Conservation (phyloP, 1,140 invertebrate species). For the Eufriesea mexicana region DNA sequence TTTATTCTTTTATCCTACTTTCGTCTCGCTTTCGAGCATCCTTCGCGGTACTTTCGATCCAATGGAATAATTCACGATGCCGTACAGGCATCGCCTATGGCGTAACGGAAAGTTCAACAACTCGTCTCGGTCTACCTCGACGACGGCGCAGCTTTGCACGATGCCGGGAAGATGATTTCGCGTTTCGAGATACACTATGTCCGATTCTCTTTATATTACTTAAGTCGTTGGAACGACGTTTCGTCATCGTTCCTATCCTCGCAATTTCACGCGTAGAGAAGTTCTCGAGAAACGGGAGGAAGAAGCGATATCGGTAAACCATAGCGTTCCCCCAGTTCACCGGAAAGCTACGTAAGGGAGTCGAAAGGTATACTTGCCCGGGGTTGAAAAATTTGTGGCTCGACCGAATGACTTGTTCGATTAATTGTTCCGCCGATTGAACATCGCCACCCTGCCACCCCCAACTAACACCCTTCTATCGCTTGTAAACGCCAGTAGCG, state of each 20-base stretch:
- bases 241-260: too few species aligned
- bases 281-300: too few species aligned
- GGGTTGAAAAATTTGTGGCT: conserved; percentile 32
- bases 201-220: not conserved
- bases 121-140: too few species aligned
- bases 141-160: not conserved
- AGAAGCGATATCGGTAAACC: too few species aligned
- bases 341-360: too few species aligned
- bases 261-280: too few species aligned
- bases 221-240: too few species aligned
- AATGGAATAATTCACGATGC: not conserved
- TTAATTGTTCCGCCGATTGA: conserved; percentile 45
- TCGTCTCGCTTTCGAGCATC: not conserved
- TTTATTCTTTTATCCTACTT: not conserved
- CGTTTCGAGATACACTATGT: not conserved
- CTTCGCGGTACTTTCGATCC: not conserved
- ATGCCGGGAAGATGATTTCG: not conserved
- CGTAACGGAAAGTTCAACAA: not conserved
- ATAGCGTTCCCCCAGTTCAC: not conserved
- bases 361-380: not conserved
- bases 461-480: not conserved
- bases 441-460: not conserved
- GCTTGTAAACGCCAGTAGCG: conserved; percentile 36
- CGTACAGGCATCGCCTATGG: not conserved
- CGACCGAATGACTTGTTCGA: not conserved